These are phyloP conservation scores for Geopemphigus sp. DNA, from an alignment of 1,140 invertebrate genomes.

Conservation along the genomic window DNA sequence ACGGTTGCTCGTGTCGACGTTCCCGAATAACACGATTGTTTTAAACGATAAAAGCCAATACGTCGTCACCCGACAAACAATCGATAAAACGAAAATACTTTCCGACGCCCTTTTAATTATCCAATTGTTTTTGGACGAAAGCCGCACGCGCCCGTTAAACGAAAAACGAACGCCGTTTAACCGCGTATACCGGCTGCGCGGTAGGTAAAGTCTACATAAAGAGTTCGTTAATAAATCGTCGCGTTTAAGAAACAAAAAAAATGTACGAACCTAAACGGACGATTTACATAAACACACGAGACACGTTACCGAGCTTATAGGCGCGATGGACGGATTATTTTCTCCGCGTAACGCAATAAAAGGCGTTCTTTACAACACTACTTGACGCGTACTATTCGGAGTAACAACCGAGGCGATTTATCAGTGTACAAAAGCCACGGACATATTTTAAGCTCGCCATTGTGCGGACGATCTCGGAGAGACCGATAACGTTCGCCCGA, in stretches of 20 bases:
- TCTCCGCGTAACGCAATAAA: neutral
- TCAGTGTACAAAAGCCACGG: neutral
- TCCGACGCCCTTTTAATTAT: too few species aligned
- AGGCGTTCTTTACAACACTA: neutral
- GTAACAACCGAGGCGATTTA: slow-evolving; percentile 5
- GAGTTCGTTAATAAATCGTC: neutral
- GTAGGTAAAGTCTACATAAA: too few species aligned
- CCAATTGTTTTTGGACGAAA: too few species aligned
- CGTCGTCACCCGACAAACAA: too few species aligned
- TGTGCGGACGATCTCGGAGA: neutral
- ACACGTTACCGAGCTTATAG: neutral
- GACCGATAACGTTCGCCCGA: neutral
- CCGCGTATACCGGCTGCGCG: too few species aligned
- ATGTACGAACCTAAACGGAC: neutral
- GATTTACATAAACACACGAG: neutral
- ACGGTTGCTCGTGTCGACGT: too few species aligned
- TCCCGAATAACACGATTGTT: too few species aligned
- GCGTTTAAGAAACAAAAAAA: neutral
- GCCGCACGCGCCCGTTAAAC: too few species aligned
- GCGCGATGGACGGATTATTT: neutral
- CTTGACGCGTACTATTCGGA: neutral
- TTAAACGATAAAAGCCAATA: too few species aligned
- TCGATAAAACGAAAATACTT: too few species aligned
- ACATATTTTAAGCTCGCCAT: slow-evolving; percentile 11
- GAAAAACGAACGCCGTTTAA: too few species aligned